Conservation (phyloP, 2,888 invertebrate genomes). For the Graphium colonna region DNA sequence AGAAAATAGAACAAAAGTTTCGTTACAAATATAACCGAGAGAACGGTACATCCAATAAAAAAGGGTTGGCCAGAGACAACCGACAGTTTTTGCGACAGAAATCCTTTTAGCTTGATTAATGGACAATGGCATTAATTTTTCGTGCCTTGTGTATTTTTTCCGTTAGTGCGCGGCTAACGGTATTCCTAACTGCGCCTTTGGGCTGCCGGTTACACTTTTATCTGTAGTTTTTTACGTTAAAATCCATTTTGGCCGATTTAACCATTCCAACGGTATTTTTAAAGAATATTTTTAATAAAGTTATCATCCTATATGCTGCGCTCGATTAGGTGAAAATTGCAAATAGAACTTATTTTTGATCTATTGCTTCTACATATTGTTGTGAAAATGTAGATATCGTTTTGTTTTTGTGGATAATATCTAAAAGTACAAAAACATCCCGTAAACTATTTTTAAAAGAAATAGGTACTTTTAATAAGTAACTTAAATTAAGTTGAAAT, state of each 20-base stretch:
- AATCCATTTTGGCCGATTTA: conserved; percentile 4
- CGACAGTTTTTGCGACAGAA: conserved; percentile 55
- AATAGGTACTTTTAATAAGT: too few species aligned
- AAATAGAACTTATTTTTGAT: too few species aligned
- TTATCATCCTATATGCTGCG: too few species aligned
- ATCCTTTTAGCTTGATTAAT: conserved; percentile 71
- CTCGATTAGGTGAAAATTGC: too few species aligned
- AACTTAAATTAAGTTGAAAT: too few species aligned
- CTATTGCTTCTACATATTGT: too few species aligned
- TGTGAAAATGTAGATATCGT: too few species aligned
- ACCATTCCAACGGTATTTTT: neutral
- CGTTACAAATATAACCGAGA: conserved; percentile 59
- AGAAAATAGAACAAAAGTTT: conserved; percentile 56
- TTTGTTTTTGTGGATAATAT: too few species aligned
- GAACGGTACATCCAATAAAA: conserved; percentile 64
- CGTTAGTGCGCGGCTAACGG: conserved; percentile 35
- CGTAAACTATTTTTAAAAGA: too few species aligned
- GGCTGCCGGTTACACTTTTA: conserved; percentile 27
- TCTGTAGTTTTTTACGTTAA: neutral
- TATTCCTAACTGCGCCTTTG: conserved; percentile 26
- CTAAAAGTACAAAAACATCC: too few species aligned
- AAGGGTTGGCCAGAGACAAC: conserved; percentile 60
- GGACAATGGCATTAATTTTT: conserved; percentile 65
- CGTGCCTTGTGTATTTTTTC: conserved; percentile 49
- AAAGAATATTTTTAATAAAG: too few species aligned